Conservation (phyloP, 2,113 vertebrate species). For the Myotis lucifugus region DNA sequence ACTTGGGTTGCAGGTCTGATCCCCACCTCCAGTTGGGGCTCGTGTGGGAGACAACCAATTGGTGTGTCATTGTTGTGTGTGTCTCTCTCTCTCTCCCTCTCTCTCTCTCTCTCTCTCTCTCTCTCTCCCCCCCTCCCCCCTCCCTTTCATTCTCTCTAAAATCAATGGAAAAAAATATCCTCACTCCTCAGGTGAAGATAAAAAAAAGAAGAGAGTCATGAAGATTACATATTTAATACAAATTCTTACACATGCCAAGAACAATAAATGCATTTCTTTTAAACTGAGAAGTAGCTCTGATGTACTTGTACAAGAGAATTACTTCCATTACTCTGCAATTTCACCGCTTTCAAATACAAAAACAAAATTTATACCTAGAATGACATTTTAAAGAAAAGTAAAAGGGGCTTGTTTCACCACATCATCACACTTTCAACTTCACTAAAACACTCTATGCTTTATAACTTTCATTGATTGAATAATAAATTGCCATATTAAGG, state of each 20-base stretch:
- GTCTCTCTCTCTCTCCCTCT: no score
- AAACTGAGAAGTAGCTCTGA: constrained; percentile 49
- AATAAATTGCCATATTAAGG: background rate
- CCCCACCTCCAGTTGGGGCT: no score
- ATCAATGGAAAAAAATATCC: no score
- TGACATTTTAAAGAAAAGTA: constrained; percentile 42
- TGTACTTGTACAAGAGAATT: constrained; percentile 41
- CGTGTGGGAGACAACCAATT: no score
- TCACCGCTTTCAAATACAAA: constrained; percentile 55
- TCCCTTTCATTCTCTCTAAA: no score
- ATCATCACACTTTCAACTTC: background rate
- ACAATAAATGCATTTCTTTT: constrained; percentile 50
- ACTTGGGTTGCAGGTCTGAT: no score
- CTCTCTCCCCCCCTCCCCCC: no score
- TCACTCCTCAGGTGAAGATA: no score
- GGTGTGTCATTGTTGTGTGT: no score
- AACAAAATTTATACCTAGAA: constrained; percentile 58
- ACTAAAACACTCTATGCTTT: constrained; percentile 48
- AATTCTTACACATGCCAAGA: constrained; percentile 35
- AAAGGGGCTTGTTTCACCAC: background rate
- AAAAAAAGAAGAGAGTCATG: background rate
- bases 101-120: no score
- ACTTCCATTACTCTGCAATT: constrained; percentile 36
- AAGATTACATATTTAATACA: constrained; percentile 54
- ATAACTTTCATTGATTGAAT: background rate